Evolutionary conservation across 2,797 vertebrate genomes (phyloP).

Genomic region (Kryptolebias ocellatus): DNA sequence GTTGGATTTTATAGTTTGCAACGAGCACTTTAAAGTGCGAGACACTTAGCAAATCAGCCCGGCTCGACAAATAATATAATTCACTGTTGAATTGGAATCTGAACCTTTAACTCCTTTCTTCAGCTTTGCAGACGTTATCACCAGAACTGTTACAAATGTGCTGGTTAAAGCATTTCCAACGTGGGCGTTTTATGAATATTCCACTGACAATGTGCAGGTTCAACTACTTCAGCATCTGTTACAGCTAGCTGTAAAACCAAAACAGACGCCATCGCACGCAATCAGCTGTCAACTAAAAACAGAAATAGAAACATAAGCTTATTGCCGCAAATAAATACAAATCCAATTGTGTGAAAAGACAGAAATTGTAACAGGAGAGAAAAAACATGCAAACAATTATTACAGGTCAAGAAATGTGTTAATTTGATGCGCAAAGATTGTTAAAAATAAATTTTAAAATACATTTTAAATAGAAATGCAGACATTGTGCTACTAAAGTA

Average conservation of each 20-base stretch:
- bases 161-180: neutral
- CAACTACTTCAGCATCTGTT: conserved; percentile 24
- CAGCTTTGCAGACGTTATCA: conserved; percentile 1
- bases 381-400: too few species aligned
- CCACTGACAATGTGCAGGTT: conserved; percentile 7
- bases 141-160: neutral
- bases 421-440: neutral
- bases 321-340: neutral
- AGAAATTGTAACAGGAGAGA: neutral
- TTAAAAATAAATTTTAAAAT: neutral
- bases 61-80: neutral
- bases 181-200: conserved; percentile 44
- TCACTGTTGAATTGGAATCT: neutral
- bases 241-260: conserved; percentile 2
- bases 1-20: too few species aligned
- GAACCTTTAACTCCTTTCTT: neutral
- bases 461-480: neutral
- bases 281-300: neutral
- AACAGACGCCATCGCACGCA: neutral
- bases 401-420: neutral
- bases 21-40: too few species aligned
- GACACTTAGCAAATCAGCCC: neutral
- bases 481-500: neutral
- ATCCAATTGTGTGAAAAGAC: neutral
- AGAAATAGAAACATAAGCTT: neutral